phyloP scores from a whole-genome alignment of 2,797 vertebrate species.

The Rallus crepitans region DNA sequence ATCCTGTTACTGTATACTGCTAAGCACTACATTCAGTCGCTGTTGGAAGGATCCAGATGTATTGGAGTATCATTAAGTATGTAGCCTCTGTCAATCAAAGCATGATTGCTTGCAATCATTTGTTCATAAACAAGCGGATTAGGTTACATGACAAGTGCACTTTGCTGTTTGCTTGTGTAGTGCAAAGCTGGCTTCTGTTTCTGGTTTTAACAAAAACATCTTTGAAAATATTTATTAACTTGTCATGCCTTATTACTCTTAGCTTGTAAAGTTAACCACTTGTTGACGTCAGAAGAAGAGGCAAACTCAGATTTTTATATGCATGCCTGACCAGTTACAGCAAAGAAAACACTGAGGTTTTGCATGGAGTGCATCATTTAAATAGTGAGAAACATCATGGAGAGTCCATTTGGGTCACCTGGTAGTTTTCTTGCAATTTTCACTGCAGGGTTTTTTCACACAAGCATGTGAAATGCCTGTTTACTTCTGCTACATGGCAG shows the following conservation, averaged over 20 bases:
- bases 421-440: background rate
- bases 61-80: background rate
- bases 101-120: background rate
- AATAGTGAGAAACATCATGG: background rate
- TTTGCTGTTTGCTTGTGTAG: background rate
- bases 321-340: background rate
- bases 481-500: background rate
- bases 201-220: background rate
- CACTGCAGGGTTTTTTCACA: background rate
- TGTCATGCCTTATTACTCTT: background rate
- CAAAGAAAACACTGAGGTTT: background rate
- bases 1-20: background rate
- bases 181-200: background rate
- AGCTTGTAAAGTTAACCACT: background rate
- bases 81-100: background rate
- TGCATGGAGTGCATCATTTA: background rate
- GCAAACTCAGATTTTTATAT: background rate
- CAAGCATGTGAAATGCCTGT: background rate
- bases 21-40: background rate
- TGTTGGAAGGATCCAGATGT: background rate
- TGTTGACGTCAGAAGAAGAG: background rate
- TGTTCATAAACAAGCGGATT: background rate
- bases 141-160: background rate
- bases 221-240: slow-evolving; percentile 35
- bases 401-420: background rate